A percentile compares a stretch with the other conserved stretches of the same genome.
Conservation (phyloP, 2,113 vertebrate genomes). For the Spea bombifrons region DNA sequence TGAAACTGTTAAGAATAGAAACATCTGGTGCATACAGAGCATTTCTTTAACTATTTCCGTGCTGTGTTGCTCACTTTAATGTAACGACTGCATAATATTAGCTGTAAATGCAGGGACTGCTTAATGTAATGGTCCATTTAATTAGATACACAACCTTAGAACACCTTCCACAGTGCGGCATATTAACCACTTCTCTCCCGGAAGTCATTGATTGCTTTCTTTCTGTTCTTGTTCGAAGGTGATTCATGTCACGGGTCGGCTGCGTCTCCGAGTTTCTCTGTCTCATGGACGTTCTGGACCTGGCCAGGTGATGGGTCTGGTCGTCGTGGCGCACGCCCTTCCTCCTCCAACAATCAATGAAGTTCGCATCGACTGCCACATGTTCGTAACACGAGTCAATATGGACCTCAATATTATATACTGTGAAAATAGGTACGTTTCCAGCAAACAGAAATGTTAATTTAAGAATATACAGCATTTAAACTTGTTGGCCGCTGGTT, state of each 20-base stretch:
- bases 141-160: too few species aligned
- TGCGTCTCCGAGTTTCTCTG: slow-evolving; percentile 88
- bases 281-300: slow-evolving; percentile 88
- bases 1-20: too few species aligned
- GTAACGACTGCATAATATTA: too few species aligned
- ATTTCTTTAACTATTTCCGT: too few species aligned
- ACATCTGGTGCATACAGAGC: too few species aligned
- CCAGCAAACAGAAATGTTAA: not conserved
- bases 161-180: too few species aligned
- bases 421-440: slow-evolving; percentile 95
- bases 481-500: too few species aligned
- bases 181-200: not conserved
- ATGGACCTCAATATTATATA: slow-evolving; percentile 99
- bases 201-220: not conserved
- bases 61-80: too few species aligned
- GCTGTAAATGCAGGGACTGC: too few species aligned
- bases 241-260: slow-evolving; percentile 92
- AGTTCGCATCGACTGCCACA: slow-evolving; percentile 98
- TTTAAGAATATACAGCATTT: too few species aligned
- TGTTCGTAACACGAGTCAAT: slow-evolving; percentile 98
- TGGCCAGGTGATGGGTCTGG: slow-evolving; percentile 95
- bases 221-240: slow-evolving; percentile 74
- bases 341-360: slow-evolving; percentile 98
- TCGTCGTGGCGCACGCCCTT: slow-evolving; percentile 93
- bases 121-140: too few species aligned